These are phyloP conservation scores for Probosciger aterrimus DNA, from an alignment of 2,113 vertebrate species.

Conservation along the genomic window DNA sequence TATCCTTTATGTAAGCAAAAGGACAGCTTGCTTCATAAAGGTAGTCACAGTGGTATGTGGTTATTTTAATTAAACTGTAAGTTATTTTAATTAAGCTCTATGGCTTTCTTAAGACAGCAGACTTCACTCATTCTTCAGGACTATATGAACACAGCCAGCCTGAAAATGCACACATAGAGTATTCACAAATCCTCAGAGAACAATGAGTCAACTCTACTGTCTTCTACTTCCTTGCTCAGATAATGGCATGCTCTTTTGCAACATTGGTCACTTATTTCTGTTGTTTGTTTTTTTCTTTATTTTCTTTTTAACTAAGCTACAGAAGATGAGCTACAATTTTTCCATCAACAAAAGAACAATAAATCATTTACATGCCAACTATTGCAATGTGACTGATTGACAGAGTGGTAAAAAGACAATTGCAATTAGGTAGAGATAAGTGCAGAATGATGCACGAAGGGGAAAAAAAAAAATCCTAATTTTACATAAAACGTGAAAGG, in stretches of 20 bases:
- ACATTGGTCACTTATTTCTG: not conserved
- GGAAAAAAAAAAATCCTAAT: not conserved
- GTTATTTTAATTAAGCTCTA: conserved; percentile 4
- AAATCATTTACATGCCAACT: not conserved
- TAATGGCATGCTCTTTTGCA: not conserved
- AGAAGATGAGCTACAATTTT: not conserved
- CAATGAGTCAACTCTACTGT: not conserved
- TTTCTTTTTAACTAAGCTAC: not conserved
- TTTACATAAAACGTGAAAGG: not conserved
- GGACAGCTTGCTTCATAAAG: not conserved
- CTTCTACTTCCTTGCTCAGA: not conserved
- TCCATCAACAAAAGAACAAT: not conserved
- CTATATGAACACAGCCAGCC: not conserved
- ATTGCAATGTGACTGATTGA: not conserved
- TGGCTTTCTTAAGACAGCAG: not conserved
- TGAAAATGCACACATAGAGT: not conserved
- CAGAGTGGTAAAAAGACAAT: not conserved
- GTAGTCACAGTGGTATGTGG: not conserved
- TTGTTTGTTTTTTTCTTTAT: not conserved
- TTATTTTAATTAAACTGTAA: conserved; percentile 17
- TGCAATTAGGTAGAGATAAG: not conserved
- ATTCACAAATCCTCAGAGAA: not conserved
- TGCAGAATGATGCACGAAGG: not conserved
- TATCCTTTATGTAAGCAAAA: not conserved
- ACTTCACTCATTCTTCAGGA: not conserved